These are phyloP conservation scores for Lophius americanus DNA, from an alignment of 2,797 vertebrate species.

Conservation along the genomic window DNA sequence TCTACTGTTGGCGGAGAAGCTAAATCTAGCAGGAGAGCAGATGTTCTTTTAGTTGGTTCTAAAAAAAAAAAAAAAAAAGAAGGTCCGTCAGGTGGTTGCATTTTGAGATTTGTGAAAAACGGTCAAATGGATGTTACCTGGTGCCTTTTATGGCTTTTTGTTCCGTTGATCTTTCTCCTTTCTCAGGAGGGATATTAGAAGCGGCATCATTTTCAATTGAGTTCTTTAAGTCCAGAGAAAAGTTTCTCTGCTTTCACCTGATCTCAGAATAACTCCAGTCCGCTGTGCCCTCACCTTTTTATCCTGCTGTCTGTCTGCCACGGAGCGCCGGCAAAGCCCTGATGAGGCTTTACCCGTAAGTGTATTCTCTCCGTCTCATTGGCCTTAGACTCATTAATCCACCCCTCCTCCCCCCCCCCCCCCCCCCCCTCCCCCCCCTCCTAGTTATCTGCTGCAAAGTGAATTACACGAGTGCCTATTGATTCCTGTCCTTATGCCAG, in stretches of 20 bases:
- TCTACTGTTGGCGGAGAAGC: too few relatives aligned
- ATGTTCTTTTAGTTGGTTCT: too few relatives aligned
- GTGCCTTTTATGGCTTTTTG: too few relatives aligned
- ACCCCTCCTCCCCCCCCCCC: slow-evolving; percentile 8
- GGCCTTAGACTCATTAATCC: slow-evolving; percentile 50
- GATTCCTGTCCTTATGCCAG: slow-evolving; percentile 74
- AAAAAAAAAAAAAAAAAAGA: too few relatives aligned
- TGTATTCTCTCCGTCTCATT: slow-evolving; percentile 48
- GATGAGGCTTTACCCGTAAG: slow-evolving; percentile 37
- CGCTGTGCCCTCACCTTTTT: not conserved
- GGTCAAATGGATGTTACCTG: too few relatives aligned
- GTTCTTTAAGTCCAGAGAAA: too few relatives aligned
- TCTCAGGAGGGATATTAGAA: too few relatives aligned
- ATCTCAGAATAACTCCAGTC: not conserved
- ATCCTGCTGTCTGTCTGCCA: slow-evolving; percentile 11
- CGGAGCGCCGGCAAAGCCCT: slow-evolving; percentile 16
- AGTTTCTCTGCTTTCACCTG: not conserved
- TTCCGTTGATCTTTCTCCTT: too few relatives aligned
- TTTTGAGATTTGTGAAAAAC: too few relatives aligned
- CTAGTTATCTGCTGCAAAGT: slow-evolving; percentile 71
- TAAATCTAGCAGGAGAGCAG: too few relatives aligned
- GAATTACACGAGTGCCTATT: slow-evolving; percentile 77
- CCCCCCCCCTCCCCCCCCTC: slow-evolving; percentile 21
- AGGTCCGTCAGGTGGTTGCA: too few relatives aligned
- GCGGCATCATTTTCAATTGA: too few relatives aligned